Conservation (phyloP, 2,113 vertebrate species). For the Orthonyx spaldingii region DNA sequence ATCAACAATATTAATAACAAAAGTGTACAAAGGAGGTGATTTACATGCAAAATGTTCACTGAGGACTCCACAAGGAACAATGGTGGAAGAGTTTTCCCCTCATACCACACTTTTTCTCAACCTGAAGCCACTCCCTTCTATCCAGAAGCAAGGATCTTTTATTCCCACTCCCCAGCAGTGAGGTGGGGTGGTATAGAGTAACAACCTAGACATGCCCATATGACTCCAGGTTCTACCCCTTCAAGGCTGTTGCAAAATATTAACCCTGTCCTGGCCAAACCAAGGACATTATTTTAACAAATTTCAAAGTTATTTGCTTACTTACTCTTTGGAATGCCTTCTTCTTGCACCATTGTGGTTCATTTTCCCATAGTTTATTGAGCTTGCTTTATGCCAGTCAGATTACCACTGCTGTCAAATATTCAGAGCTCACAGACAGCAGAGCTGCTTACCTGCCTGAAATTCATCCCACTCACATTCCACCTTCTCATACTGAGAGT, state of each 20-base stretch:
- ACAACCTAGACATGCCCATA: not conserved
- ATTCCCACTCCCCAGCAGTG: not conserved
- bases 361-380: not conserved
- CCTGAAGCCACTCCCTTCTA: not conserved
- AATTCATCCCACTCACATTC: not conserved
- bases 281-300: not conserved
- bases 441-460: not conserved
- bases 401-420: not conserved
- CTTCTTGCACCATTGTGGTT: not conserved
- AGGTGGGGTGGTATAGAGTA: not conserved
- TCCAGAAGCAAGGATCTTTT: not conserved
- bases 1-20: not conserved
- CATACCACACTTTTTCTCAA: not conserved
- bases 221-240: not conserved
- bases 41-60: not conserved
- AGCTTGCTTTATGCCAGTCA: not conserved
- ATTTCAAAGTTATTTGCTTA: not conserved
- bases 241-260: not conserved
- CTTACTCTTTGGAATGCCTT: not conserved
- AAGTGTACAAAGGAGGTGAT: not conserved
- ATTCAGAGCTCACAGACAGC: not conserved
- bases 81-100: accelerated
- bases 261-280: not conserved
- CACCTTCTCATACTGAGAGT: not conserved
- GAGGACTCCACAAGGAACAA: not conserved